Base-by-base conservation (phyloP, 2,888 invertebrate genomes). In the Protophormia terraenovae region DNA sequence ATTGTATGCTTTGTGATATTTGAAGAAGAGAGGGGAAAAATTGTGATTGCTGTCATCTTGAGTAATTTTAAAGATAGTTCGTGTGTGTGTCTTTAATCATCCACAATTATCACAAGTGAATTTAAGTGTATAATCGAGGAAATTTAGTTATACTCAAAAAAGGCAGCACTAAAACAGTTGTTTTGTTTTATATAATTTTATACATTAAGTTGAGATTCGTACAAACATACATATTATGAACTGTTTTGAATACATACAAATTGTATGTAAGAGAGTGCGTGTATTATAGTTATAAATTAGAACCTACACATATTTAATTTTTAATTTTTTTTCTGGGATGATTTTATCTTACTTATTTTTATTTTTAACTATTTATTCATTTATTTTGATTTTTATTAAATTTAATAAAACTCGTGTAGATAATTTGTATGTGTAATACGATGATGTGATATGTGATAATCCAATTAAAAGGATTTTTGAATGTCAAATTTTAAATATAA, bases 381-480 rank as follows among this genome's bases (percentile, higher is more conserved):
- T 16, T 50, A 35, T 35, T 62, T 47, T 38, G 6, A 45, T 24
- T 64, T 79, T 66, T 72, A 73, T 80, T 73, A 72, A 66, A 80
- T 79, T 79, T 58, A 35, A 72, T 71, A 16, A 50, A 53, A 53
- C 32, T 41, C 19, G 72, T 47, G 71, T 71, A 41, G 60, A 19
- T 62, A 62, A 27, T 62, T 71, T 78, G 19, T 24, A 60, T 50
- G 45, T 55, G 14, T 50, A 50, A 19, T 47, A 27, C 12, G 32
- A 60, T 60, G 41, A 77, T 77, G 66, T 29, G 29, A 53, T 64
- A 32, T 41, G 14, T 55, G 24, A 69, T 67, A 73, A 75, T 81
- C 27, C 67, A 75, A 67, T 75, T 69, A 69, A 67, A 75, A 81
- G 81, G 81, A 78, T 67, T 58, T 73, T 79, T 62, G 35, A 71